Evolutionary conservation across 2,113 vertebrate species (phyloP).

Genomic region (Engystomops pustulosus): DNA sequence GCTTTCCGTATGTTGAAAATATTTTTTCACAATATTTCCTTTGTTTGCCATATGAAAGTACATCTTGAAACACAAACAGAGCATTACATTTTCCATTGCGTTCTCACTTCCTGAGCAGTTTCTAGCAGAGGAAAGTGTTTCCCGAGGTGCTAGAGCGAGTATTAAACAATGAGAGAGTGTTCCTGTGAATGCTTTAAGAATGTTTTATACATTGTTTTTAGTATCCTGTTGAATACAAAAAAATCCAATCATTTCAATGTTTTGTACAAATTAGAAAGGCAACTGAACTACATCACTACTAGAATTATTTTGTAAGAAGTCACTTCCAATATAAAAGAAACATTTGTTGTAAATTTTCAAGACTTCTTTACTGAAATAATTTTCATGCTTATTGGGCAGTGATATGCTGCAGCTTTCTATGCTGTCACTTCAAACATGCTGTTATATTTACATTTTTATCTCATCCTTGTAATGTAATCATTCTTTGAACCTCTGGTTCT

Average conservation of each 20-base stretch:
- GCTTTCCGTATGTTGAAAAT: neutral
- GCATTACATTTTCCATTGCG: neutral
- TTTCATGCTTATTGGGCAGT: slow-evolving; percentile 40
- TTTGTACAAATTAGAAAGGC: slow-evolving; percentile 15
- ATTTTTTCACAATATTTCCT: neutral
- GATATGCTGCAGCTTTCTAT: slow-evolving; percentile 43
- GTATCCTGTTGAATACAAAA: neutral
- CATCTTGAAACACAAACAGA: slow-evolving; percentile 16
- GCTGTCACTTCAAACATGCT: slow-evolving; percentile 40
- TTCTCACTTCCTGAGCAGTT: slow-evolving; percentile 19
- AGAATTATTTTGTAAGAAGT: neutral
- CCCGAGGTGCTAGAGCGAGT: neutral
- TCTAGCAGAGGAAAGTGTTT: slow-evolving; percentile 11
- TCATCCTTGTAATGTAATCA: slow-evolving; percentile 60
- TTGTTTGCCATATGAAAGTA: slow-evolving; percentile 18
- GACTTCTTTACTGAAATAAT: slow-evolving; percentile 11
- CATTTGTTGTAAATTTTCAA: neutral
- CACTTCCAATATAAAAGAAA: neutral
- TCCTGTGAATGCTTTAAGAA: neutral
- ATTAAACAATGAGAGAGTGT: neutral
- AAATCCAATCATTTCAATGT: neutral
- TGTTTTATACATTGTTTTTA: neutral
- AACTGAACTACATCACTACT: neutral
- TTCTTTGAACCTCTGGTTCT: slow-evolving; percentile 81
- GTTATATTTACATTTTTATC: slow-evolving; percentile 27